Percentiles rank a stretch among this genome's conserved stretches.
These are phyloP conservation scores for Eubasilissa splendida DNA, from an alignment of 2,888 invertebrate genomes.

Conservation along the genomic window DNA sequence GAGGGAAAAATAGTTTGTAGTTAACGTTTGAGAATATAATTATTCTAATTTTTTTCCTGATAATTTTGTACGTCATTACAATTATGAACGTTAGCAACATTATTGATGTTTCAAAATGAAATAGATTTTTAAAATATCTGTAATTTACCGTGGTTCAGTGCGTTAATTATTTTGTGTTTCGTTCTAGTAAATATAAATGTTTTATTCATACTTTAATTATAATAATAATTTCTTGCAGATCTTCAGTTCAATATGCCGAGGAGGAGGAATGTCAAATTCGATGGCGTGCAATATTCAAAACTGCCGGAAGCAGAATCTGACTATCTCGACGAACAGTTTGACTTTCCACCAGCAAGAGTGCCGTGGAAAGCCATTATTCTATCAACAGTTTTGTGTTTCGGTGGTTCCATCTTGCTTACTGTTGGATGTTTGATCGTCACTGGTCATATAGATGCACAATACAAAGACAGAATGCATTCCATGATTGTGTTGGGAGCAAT, in stretches of 20 bases:
- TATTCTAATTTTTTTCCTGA: too few species aligned
- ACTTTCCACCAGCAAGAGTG: constrained; percentile 78
- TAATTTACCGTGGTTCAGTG: too few species aligned
- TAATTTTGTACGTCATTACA: too few species aligned
- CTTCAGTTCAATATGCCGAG: constrained; percentile 41
- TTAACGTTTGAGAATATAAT: too few species aligned
- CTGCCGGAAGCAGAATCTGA: constrained; percentile 73
- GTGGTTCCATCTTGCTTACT: constrained; percentile 83
- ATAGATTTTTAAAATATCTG: too few species aligned
- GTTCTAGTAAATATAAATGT: too few species aligned
- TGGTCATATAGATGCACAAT: constrained; percentile 87
- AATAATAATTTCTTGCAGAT: too few species aligned
- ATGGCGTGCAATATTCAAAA: constrained; percentile 47
- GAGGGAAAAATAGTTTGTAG: too few species aligned
- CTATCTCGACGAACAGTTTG: constrained; percentile 81
- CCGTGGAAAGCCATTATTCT: constrained; percentile 89
- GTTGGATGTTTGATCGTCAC: constrained; percentile 79
- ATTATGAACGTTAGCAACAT: too few species aligned
- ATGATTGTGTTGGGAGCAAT: constrained; percentile 88
- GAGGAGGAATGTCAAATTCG: constrained; percentile 38
- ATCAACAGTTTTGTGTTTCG: constrained; percentile 82
- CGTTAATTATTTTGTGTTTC: too few species aligned
- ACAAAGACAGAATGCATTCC: constrained; percentile 91
- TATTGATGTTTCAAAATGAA: too few species aligned
- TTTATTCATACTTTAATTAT: too few species aligned